phyloP scores from a whole-genome alignment of 2,888 invertebrate species.

The Oscheius sp. region DNA sequence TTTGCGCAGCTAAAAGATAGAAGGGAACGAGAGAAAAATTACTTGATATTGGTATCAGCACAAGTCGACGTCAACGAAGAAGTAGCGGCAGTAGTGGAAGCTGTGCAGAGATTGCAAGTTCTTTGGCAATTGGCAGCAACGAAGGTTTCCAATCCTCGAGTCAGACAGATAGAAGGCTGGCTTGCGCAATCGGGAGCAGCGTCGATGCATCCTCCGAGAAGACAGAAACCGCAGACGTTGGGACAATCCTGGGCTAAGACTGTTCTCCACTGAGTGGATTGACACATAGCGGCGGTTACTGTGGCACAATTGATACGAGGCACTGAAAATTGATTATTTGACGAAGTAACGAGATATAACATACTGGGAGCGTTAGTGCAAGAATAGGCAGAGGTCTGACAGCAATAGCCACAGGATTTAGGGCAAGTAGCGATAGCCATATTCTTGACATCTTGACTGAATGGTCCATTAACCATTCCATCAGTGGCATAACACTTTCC shows the following conservation, averaged over 20 bases:
- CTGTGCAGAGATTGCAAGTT: conserved; percentile 12
- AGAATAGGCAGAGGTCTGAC: not conserved
- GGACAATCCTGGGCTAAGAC: conserved; percentile 44
- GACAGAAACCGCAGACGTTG: conserved; percentile 42
- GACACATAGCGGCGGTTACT: conserved; percentile 36
- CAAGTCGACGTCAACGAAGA: too few species aligned
- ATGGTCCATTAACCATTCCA: too few species aligned
- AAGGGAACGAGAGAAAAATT: not conserved
- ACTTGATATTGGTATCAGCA: conserved; percentile 1
- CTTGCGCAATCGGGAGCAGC: conserved; percentile 43
- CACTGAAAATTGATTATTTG: not conserved
- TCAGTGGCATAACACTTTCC: too few species aligned
- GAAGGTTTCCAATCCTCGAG: conserved; percentile 34
- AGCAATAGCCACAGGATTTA: not conserved
- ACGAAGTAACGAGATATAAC: not conserved
- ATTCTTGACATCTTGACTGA: not conserved
- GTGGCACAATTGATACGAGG: conserved; percentile 29
- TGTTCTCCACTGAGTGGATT: conserved; percentile 35
- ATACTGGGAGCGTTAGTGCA: not conserved
- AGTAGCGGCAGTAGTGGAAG: not conserved
- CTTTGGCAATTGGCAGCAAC: conserved; percentile 24
- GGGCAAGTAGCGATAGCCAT: not conserved
- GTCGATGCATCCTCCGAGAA: conserved; percentile 43
- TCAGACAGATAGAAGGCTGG: conserved; percentile 40
- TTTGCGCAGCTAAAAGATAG: conserved; percentile 13